A percentile compares a stretch with the other conserved stretches of the same genome.
phyloP scores from a whole-genome alignment of 2,888 invertebrate species.

The Rhogogaster chlorosoma region DNA sequence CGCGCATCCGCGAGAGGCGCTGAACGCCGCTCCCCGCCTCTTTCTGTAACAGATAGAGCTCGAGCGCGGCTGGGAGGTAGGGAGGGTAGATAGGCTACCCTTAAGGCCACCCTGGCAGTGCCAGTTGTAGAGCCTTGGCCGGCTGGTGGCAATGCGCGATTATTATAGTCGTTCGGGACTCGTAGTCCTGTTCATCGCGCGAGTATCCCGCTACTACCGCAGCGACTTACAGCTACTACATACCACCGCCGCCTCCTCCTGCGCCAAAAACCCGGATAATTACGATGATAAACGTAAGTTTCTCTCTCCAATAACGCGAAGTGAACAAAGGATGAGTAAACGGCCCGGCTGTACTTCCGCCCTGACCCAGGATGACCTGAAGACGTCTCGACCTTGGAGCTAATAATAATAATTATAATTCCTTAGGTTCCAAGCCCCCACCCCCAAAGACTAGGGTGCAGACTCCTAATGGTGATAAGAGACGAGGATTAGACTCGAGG shows the following conservation, averaged over 20 bases:
- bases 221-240: constrained; percentile 3
- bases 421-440: neutral
- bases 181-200: constrained; percentile 12
- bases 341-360: neutral
- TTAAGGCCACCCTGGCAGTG: constrained; percentile 45
- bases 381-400: constrained; percentile 37
- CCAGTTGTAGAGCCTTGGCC: constrained; percentile 48
- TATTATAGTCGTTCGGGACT: constrained; percentile 28
- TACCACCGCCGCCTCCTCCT: neutral
- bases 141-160: constrained; percentile 46
- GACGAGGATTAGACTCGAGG: neutral
- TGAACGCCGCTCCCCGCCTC: neutral
- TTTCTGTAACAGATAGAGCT: neutral
- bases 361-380: constrained; percentile 34
- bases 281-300: constrained; percentile 34
- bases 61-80: neutral
- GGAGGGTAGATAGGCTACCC: constrained; percentile 15
- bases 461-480: neutral
- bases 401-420: constrained; percentile 30
- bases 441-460: neutral
- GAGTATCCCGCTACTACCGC: constrained; percentile 15
- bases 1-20: constrained; percentile 30
- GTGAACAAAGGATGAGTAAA: neutral
- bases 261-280: constrained; percentile 16
- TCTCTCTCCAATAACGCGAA: constrained; percentile 13